Evolutionary conservation across 2,888 invertebrate species (phyloP).

Genomic region (Epirrita christyi): DNA sequence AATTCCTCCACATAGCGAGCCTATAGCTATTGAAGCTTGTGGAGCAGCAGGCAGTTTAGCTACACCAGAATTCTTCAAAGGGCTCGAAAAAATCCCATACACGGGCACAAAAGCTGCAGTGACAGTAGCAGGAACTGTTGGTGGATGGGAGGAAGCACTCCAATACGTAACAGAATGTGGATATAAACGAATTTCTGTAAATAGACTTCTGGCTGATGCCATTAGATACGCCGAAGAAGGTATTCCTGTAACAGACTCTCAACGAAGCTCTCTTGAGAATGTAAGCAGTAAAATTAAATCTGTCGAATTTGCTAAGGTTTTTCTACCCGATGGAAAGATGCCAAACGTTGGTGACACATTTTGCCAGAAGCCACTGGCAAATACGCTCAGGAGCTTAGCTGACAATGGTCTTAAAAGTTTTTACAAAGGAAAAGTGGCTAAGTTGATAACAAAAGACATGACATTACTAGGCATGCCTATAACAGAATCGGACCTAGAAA

Average conservation of each 20-base stretch:
- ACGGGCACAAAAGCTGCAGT: slow-evolving; percentile 66
- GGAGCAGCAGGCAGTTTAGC: slow-evolving; percentile 70
- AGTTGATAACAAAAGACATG: slow-evolving; percentile 66
- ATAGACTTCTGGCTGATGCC: slow-evolving; percentile 65
- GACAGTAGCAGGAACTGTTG: slow-evolving; percentile 73
- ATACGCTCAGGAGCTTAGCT: slow-evolving; percentile 58
- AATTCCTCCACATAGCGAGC: slow-evolving; percentile 67
- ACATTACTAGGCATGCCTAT: slow-evolving; percentile 64
- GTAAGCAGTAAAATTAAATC: slow-evolving; percentile 32
- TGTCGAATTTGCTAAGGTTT: slow-evolving; percentile 53
- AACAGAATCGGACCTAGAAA: slow-evolving; percentile 64
- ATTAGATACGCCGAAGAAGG: slow-evolving; percentile 72
- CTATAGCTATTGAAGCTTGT: slow-evolving; percentile 72
- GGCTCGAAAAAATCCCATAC: slow-evolving; percentile 56
- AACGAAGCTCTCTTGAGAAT: slow-evolving; percentile 37
- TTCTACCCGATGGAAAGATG: slow-evolving; percentile 54
- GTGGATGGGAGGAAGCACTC: slow-evolving; percentile 76
- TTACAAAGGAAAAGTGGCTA: slow-evolving; percentile 67
- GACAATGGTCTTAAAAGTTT: slow-evolving; percentile 68
- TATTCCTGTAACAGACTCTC: slow-evolving; percentile 59
- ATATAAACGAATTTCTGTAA: slow-evolving; percentile 57
- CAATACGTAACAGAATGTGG: slow-evolving; percentile 69
- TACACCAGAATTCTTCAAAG: slow-evolving; percentile 57
- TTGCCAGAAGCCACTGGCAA: slow-evolving; percentile 64
- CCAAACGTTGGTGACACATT: slow-evolving; percentile 61